Evolutionary conservation across 2,113 vertebrate species (phyloP), one percentile per base, ranked within the genome.

Genomic region (Accipiter cooperii): DNA sequence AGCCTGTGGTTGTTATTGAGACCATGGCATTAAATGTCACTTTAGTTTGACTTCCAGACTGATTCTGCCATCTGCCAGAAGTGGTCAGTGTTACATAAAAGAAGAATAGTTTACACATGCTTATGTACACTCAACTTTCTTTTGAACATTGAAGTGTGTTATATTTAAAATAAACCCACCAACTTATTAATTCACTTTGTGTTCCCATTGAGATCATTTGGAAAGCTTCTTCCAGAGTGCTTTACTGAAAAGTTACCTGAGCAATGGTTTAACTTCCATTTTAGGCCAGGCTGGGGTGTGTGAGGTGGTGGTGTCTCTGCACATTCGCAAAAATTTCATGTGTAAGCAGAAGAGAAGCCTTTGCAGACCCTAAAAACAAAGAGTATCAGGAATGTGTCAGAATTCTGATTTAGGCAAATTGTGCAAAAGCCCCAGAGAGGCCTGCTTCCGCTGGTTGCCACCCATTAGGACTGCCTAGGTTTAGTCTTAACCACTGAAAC

Each of bases 201-300:
- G 2, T 52, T 91, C 17, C 28, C 20, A 12, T 3, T 66, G 51
- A 65, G 11, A 63, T 64, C 10, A 86, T 58, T 66, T 63, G 28
- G 46, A 58, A 93, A 51, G 29, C 63, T 42, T 9, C n/a, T 47
- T 66, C 38, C 31, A 40, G 20, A 52, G 11, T 65, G 21, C 40
- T 78, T 34, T 49, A 44, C 29, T n/a, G 52, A 61, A 60, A 51
- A 74, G 16, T 40, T 63, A 64, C 5, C 47, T 36, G 13, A 75
- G 11, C 52, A 51, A 38, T 7, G 38, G 44, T 77, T 61, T 40
- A 63, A 15, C 21, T 84, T 94, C 31, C 2, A 5, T 76, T 92
- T 84, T 65, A 77, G 44, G 13, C 16, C 2, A 10, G 46, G 2
- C 1, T 0, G 17, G 9, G 28, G 3, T 5, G 7, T 13, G 3